Percentiles rank a stretch among this genome's conserved stretches.
Evolutionary conservation across 2,888 invertebrate genomes (phyloP).

Genomic region (Leucophenga maculata): DNA sequence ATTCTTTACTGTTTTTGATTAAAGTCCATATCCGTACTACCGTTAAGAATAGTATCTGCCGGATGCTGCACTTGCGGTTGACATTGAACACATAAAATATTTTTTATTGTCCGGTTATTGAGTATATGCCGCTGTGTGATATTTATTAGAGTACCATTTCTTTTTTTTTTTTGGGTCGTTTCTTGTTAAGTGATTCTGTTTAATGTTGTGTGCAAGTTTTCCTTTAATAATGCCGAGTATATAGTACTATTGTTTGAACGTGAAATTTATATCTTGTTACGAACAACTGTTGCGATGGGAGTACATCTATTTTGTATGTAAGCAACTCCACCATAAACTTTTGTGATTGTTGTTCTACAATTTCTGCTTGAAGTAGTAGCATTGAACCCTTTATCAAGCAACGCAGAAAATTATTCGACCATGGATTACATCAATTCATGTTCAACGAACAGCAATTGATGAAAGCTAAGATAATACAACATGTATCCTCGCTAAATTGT

Average conservation of each 20-base stretch:
- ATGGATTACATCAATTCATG: no score
- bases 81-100: constrained; percentile 19
- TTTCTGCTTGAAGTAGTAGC: neutral
- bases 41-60: neutral
- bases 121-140: neutral
- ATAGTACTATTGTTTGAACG: no score
- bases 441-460: no score
- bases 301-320: no score
- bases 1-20: constrained; percentile 9
- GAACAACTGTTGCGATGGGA: no score
- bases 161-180: neutral
- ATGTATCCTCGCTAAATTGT: no score
- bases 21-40: constrained; percentile 4
- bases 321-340: no score
- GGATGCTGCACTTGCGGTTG: neutral
- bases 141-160: neutral
- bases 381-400: neutral
- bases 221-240: no score
- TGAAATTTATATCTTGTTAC: no score
- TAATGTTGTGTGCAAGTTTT: constrained; percentile 10
- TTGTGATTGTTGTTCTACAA: no score
- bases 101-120: constrained; percentile 21
- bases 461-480: no score
- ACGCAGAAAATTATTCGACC: neutral
- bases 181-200: constrained; percentile 11